These are phyloP conservation scores for Melinopterus prodromus DNA, from an alignment of 2,888 invertebrate genomes.

Conservation along the genomic window DNA sequence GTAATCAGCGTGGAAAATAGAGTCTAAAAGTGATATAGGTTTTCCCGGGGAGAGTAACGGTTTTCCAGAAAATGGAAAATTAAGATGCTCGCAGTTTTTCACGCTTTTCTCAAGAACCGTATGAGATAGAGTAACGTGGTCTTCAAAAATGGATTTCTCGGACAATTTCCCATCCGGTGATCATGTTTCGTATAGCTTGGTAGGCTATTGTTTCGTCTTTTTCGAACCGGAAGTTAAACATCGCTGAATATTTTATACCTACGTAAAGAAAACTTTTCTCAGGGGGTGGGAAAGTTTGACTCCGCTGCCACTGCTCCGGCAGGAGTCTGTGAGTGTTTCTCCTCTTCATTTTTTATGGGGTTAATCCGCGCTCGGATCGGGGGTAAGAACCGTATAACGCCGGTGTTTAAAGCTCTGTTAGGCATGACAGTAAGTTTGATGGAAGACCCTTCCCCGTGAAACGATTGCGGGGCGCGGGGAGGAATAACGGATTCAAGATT, in stretches of 20 bases:
- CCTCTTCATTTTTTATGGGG: neutral
- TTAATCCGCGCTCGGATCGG: neutral
- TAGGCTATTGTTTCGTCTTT: too few species aligned
- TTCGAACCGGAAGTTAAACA: neutral
- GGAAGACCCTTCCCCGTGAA: neutral
- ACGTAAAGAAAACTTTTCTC: neutral
- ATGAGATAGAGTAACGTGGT: too few species aligned
- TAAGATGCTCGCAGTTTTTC: too few species aligned
- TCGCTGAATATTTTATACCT: neutral
- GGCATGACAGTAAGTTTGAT: constrained; percentile 4
- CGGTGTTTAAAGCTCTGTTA: neutral
- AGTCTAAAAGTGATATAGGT: too few species aligned
- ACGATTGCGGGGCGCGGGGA: neutral
- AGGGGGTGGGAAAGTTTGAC: too few species aligned
- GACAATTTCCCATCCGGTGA: too few species aligned
- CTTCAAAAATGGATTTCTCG: too few species aligned
- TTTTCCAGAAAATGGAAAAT: too few species aligned
- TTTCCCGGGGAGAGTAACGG: too few species aligned
- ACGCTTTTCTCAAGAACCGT: too few species aligned
- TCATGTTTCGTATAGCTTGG: too few species aligned
- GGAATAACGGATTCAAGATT: neutral
- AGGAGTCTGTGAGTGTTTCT: neutral
- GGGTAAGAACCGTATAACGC: neutral
- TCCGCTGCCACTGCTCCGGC: neutral
- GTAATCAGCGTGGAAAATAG: too few species aligned